These are phyloP conservation scores for Edolisoma coerulescens DNA, from an alignment of 2,113 vertebrate species.

Conservation along the genomic window DNA sequence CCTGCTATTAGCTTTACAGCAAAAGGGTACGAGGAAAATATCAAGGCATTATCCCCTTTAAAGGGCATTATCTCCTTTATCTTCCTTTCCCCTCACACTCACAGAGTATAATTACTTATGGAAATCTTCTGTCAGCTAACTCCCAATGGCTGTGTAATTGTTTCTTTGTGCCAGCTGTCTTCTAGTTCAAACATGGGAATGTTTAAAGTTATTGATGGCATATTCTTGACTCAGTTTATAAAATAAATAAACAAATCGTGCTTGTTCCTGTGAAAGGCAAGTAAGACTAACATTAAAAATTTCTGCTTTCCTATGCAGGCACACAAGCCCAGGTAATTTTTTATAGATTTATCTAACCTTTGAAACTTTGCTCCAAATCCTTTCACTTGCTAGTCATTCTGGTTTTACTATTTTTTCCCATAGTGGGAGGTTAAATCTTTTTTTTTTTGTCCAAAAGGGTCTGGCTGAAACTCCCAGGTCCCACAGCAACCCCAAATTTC, in stretches of 20 bases:
- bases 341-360: background rate
- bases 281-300: background rate
- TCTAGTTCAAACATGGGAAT: conserved; percentile 27
- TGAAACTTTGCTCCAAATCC: background rate
- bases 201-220: conserved; percentile 62
- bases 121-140: conserved; percentile 44
- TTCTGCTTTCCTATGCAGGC: background rate
- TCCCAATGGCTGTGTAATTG: conserved; percentile 47
- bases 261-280: background rate
- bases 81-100: background rate
- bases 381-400: background rate
- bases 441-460: background rate
- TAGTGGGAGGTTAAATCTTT: background rate
- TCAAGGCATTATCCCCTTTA: background rate
- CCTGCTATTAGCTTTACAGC: background rate
- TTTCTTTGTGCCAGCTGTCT: conserved; percentile 49
- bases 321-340: background rate
- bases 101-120: background rate
- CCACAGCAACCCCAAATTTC: background rate
- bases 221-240: conserved; percentile 47
- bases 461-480: background rate
- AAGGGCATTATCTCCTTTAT: conserved; percentile 16
- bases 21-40: conserved; percentile 8
- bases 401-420: background rate
- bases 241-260: background rate